Base-by-base conservation (phyloP, 2,797 vertebrate species). In the Yasuhikotakia modesta region DNA sequence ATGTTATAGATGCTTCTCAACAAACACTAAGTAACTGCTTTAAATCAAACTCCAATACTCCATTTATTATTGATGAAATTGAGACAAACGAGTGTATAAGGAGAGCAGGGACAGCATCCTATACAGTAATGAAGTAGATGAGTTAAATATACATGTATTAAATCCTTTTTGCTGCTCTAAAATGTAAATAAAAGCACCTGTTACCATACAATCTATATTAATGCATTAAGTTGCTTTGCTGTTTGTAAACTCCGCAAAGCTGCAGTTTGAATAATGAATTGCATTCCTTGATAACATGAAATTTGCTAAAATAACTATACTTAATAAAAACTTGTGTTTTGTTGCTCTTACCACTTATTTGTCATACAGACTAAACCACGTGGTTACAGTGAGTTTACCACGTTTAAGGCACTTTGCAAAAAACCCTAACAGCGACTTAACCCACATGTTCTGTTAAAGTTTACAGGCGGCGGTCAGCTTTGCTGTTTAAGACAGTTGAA, bases 171-270 rank as follows among this genome's bases (percentile, higher is more conserved):
- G 32, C 32, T 35, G 32, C 6, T 35, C 3, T 35, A 35, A 35
- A 50, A 55, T 55, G 12, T 10, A 13, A 7, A 22, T 53, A 55
- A 55, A 22, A 12, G 17, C 53, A 13, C 79, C 79, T 81, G 32
- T 67, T 87, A 84, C 79, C 84, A 75, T 72, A 79, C 69, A 76
- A 30, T 22, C 27, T 27, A 27, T 27, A 27, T 27, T 27, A 27
- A 27, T 27, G 27, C 27, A 27, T 27, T 27, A 27, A 27, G 27
- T 27, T 27, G 27, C 27, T 27, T 27, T 27, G 27, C 27, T 27
- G 27, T 27, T 27, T 27, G 27, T 27, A 1, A 53, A 19, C 19
- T 53, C n/a, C 52, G 11, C 19, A 21, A 6, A 21, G 1, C 19
- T 53, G 19, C 19, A 21, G n/a, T 10, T 46, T 12, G 45, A 2